Evolutionary conservation across 2,888 invertebrate genomes (phyloP).

Genomic region (Papilio elwesi): DNA sequence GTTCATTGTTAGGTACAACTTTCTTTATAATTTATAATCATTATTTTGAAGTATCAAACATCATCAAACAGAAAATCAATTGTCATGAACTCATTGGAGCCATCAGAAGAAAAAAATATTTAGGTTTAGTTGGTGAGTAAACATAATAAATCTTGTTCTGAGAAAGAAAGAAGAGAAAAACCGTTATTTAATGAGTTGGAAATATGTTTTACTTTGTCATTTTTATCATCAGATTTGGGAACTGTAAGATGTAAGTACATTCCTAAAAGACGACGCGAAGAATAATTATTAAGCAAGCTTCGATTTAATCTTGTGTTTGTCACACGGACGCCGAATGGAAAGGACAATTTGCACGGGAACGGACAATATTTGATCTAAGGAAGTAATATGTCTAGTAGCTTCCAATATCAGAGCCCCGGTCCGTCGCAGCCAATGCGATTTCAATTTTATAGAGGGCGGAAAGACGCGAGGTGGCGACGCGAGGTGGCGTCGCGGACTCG

Average conservation of each 20-base stretch:
- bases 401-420: conserved; percentile 62
- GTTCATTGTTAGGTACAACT: too few relatives aligned
- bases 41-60: too few relatives aligned
- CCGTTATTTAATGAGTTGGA: too few relatives aligned
- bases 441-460: conserved; percentile 74
- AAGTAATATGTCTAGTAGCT: conserved; percentile 47
- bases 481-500: conserved; percentile 62
- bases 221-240: not conserved
- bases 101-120: too few relatives aligned
- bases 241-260: not conserved
- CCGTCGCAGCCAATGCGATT: conserved; percentile 74
- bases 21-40: too few relatives aligned
- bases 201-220: too few relatives aligned
- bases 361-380: conserved; percentile 42
- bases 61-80: too few relatives aligned
- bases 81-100: too few relatives aligned
- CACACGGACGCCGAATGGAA: conserved; percentile 33
- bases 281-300: conserved; percentile 8
- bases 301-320: conserved; percentile 31
- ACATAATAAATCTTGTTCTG: too few relatives aligned
- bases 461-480: conserved; percentile 64
- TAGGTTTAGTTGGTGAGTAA: too few relatives aligned
- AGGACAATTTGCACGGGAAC: conserved; percentile 39
- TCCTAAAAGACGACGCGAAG: not conserved
- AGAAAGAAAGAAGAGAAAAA: too few relatives aligned